phyloP scores from a whole-genome alignment of 2,888 invertebrate species.

The Melanostoma mellinum region DNA sequence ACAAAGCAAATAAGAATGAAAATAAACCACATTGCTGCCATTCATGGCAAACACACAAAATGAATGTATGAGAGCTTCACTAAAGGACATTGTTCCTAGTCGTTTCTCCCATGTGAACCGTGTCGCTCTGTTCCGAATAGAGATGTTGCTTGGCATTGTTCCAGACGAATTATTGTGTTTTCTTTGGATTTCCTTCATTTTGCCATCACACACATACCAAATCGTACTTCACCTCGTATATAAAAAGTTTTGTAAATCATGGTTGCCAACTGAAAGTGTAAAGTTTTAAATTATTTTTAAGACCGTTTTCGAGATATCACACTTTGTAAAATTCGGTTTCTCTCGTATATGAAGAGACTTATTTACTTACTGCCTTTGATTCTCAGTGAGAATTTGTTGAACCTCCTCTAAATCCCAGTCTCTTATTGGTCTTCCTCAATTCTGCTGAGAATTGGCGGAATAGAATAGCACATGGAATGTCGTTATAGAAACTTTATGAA shows the following conservation, averaged over 20 bases:
- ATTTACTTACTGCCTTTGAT: too few species aligned
- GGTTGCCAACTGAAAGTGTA: slow-evolving; percentile 1
- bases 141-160: slow-evolving; percentile 71
- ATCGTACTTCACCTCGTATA: background rate
- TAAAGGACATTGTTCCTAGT: slow-evolving; percentile 66
- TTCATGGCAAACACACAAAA: slow-evolving; percentile 63
- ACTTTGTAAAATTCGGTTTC: too few species aligned
- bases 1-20: slow-evolving; percentile 34
- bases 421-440: too few species aligned
- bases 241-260: background rate
- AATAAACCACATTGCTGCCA: slow-evolving; percentile 54
- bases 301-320: too few species aligned
- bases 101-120: slow-evolving; percentile 60
- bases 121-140: slow-evolving; percentile 49
- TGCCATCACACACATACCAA: slow-evolving; percentile 22
- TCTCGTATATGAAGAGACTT: too few species aligned
- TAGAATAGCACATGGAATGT: too few species aligned
- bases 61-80: slow-evolving; percentile 61
- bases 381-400: too few species aligned
- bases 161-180: slow-evolving; percentile 70
- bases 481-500: too few species aligned
- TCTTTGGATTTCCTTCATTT: slow-evolving; percentile 62
- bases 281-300: too few species aligned
- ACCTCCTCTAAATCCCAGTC: too few species aligned
- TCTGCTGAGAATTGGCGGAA: too few species aligned